phyloP scores from a whole-genome alignment of 1,140 invertebrate genomes.

The Drosophila subpulchrella region DNA sequence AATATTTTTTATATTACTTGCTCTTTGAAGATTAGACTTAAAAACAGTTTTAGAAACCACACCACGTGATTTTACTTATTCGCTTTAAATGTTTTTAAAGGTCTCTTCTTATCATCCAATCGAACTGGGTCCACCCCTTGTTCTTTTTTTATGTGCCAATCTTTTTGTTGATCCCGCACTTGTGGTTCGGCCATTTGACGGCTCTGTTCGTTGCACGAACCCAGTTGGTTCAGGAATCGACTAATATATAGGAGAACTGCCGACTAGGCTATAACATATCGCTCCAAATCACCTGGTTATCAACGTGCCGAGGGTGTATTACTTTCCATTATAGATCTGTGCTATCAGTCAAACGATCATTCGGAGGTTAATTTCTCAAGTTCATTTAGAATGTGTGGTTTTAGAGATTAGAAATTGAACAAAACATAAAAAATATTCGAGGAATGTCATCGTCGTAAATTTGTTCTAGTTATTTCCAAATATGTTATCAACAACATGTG shows the following conservation, averaged over 20 bases:
- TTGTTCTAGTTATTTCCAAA: too few species aligned
- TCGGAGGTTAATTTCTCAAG: constrained; percentile 5
- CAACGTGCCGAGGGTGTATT: constrained; percentile 8
- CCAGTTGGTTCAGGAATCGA: constrained; percentile 62
- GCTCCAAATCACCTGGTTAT: constrained; percentile 14
- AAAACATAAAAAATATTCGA: too few species aligned
- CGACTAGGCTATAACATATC: constrained; percentile 33
- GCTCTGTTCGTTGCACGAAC: constrained; percentile 70
- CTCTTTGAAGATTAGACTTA: constrained; percentile 4
- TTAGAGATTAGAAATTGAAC: too few species aligned
- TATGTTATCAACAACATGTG: too few species aligned
- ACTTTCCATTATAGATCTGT: neutral
- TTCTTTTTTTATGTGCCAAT: constrained; percentile 37
- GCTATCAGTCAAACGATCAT: constrained; percentile 8
- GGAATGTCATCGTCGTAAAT: neutral
- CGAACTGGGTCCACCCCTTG: constrained; percentile 63
- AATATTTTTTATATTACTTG: neutral
- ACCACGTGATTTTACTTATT: constrained; percentile 2
- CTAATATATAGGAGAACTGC: constrained; percentile 57
- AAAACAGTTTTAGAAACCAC: neutral
- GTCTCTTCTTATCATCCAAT: constrained; percentile 13
- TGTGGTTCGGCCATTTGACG: constrained; percentile 68
- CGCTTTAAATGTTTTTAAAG: neutral
- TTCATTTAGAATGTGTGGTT: neutral
- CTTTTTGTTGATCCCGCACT: constrained; percentile 65